phyloP scores from a whole-genome alignment of 2,888 invertebrate species.

The Chrysina gloriosa region DNA sequence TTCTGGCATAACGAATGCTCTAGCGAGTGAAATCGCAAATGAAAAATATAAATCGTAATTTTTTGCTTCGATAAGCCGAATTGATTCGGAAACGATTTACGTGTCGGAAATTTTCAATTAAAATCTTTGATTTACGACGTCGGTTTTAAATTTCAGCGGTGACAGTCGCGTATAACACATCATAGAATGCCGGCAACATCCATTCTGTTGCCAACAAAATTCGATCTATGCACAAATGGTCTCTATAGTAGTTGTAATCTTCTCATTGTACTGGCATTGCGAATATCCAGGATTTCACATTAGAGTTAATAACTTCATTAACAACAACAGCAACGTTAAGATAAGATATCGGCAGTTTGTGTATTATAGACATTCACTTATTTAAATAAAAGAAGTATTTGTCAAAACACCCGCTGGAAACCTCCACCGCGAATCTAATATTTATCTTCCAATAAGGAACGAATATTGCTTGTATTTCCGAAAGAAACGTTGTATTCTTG shows the following conservation, averaged over 20 bases:
- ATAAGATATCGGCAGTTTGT: constrained; percentile 1
- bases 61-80: constrained; percentile 18
- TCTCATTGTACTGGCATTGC: no score
- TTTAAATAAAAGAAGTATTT: background rate
- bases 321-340: background rate
- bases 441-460: constrained; percentile 19
- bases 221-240: no score
- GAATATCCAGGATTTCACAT: background rate
- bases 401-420: background rate
- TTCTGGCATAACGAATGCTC: background rate
- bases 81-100: constrained; percentile 9
- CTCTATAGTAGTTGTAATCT: no score
- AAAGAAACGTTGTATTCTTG: background rate
- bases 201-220: no score
- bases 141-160: constrained; percentile 23
- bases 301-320: background rate
- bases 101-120: constrained; percentile 33
- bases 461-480: constrained; percentile 12
- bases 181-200: background rate
- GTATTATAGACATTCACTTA: background rate
- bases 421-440: constrained; percentile 5
- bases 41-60: constrained; percentile 21
- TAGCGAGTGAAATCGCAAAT: background rate
- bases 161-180: background rate
- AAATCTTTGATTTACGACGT: constrained; percentile 17